Evolutionary conservation across 2,888 invertebrate species (phyloP).

Genomic region (Mesochorus sp.): DNA sequence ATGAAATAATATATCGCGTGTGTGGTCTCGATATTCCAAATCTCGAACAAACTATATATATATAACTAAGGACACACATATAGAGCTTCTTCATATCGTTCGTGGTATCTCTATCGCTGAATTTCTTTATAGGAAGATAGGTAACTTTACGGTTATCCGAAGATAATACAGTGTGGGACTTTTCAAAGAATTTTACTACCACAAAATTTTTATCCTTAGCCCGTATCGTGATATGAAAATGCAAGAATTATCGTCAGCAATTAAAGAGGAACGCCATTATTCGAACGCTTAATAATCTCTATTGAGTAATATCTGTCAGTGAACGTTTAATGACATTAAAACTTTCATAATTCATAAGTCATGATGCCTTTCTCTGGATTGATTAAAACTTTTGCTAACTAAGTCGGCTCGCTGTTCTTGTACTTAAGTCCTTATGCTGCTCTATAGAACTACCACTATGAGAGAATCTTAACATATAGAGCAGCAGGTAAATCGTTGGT

Average conservation of each 20-base stretch:
- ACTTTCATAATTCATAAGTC: no score
- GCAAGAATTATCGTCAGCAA: no score
- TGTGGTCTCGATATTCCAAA: slow-evolving; percentile 35
- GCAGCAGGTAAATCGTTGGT: slow-evolving; percentile 22
- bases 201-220: slow-evolving; percentile 10
- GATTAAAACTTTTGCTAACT: no score
- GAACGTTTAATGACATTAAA: no score
- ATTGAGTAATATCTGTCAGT: no score
- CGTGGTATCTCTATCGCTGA: slow-evolving; percentile 11
- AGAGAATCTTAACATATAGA: no score
- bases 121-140: slow-evolving; percentile 15
- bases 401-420: no score
- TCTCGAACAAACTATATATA: slow-evolving; percentile 26
- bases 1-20: slow-evolving; percentile 2
- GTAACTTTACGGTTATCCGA: neutral
- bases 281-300: no score
- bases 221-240: neutral
- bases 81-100: neutral
- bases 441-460: no score
- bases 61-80: slow-evolving; percentile 28
- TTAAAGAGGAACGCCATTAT: no score
- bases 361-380: no score
- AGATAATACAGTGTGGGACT: neutral
- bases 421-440: no score
- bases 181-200: neutral